Conservation (phyloP, 1,140 invertebrate species). For the Alviniconcha marisindica region DNA sequence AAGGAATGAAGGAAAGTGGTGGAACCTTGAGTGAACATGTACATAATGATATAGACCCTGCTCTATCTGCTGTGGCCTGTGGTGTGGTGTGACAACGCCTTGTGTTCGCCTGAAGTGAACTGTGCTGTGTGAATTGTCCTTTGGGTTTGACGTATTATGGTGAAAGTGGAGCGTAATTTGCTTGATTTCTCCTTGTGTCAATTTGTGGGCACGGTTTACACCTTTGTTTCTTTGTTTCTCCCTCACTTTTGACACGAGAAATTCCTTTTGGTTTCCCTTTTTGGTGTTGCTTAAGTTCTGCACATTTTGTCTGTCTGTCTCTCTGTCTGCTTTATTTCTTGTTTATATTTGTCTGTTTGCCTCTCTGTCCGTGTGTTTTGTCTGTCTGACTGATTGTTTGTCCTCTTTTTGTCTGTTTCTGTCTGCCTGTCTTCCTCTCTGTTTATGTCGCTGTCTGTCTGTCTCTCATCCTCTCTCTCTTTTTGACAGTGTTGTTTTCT, state of each 20-base stretch:
- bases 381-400: background rate
- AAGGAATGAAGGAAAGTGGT: no score
- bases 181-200: no score
- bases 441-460: conserved; percentile 22
- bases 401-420: conserved; percentile 18
- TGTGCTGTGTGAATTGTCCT: background rate
- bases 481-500: background rate
- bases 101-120: background rate
- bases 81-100: background rate
- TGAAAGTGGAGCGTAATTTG: no score
- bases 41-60: conserved; percentile 15
- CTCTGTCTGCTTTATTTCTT: background rate
- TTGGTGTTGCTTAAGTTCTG: no score
- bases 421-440: conserved; percentile 30
- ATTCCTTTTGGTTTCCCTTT: no score
- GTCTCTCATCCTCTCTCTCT: conserved; percentile 16
- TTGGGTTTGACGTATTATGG: background rate
- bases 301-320: background rate
- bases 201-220: no score
- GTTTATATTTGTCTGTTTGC: background rate
- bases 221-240: background rate
- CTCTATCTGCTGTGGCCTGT: background rate
- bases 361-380: background rate
- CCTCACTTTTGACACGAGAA: background rate
- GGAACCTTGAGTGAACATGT: no score